These are phyloP conservation scores for Hylaeus volcanicus DNA, from an alignment of 1,140 invertebrate genomes.

Conservation along the genomic window DNA sequence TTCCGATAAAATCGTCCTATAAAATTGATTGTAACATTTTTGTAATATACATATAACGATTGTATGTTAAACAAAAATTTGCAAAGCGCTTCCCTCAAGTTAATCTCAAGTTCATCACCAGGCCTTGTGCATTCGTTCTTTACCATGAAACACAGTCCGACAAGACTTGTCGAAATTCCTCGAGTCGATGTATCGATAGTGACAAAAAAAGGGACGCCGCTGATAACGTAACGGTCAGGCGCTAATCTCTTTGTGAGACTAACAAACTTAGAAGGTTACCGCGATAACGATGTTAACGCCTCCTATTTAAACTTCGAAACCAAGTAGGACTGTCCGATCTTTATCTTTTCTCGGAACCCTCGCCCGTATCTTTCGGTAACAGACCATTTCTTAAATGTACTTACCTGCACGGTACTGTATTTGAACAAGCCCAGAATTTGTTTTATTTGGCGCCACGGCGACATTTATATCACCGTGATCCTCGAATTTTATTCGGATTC, in stretches of 20 bases:
- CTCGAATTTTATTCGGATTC: not conserved
- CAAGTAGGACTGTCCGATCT: not conserved
- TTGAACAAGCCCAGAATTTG: conserved; percentile 19
- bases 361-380: not conserved
- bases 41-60: no score
- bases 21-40: no score
- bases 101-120: no score
- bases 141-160: not conserved
- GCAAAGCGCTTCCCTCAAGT: no score
- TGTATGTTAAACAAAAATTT: no score
- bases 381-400: conserved; percentile 9
- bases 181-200: conserved; percentile 28
- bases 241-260: conserved; percentile 38
- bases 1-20: no score
- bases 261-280: conserved; percentile 32
- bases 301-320: conserved; percentile 47
- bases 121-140: not conserved
- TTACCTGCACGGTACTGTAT: not conserved
- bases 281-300: conserved; percentile 39
- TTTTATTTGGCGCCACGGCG: conserved; percentile 5
- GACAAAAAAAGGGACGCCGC: not conserved
- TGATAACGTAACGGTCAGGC: conserved; percentile 35
- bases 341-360: conserved; percentile 19
- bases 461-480: not conserved
- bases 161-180: conserved; percentile 8